Conservation (phyloP, 2,113 vertebrate species). For the Scytalopus superciliaris region DNA sequence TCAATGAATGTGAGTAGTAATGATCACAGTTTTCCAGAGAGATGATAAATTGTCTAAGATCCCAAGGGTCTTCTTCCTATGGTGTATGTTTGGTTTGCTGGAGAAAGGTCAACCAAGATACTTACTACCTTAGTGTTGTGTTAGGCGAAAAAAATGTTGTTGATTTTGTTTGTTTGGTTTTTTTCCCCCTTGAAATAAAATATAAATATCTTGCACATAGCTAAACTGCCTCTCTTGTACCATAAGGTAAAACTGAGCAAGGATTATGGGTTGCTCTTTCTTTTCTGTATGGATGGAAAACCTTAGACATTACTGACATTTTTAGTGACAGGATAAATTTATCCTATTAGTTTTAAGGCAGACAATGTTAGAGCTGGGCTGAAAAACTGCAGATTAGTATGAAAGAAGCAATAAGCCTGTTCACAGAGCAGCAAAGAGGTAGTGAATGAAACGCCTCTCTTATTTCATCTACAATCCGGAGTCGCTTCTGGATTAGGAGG, state of each 20-base stretch:
- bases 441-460: background rate
- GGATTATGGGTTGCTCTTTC: background rate
- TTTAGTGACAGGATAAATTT: slow-evolving; percentile 28
- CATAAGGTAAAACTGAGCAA: background rate
- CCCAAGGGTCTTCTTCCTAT: background rate
- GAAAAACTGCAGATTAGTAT: background rate
- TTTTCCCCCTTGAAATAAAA: background rate
- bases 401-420: background rate
- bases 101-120: background rate
- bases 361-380: background rate
- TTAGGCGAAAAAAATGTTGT: background rate
- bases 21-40: background rate
- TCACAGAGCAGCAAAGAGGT: background rate
- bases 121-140: background rate
- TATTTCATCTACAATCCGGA: background rate
- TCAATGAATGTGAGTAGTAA: background rate
- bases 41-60: background rate
- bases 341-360: slow-evolving; percentile 47
- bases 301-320: background rate
- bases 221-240: background rate
- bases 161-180: background rate
- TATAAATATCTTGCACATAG: background rate
- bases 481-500: background rate
- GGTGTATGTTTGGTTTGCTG: background rate
- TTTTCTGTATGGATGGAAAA: background rate